A percentile compares a stretch with the other conserved stretches of the same genome.
Conservation (phyloP, 2,113 vertebrate genomes). For the Anolis sagrei region DNA sequence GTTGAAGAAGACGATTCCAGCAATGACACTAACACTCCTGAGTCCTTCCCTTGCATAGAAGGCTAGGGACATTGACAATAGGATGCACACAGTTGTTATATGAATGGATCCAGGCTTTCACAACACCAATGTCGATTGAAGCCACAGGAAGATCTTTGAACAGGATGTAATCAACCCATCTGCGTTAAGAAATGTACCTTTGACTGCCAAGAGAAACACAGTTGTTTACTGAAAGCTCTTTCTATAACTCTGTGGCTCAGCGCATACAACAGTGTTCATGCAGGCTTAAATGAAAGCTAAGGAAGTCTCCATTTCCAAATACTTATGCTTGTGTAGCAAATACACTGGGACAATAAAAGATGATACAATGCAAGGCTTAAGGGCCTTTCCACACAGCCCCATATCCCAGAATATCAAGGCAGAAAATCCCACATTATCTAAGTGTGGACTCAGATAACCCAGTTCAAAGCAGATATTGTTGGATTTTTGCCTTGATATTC, state of each 20-base stretch:
- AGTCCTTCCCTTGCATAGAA: slow-evolving; percentile 24
- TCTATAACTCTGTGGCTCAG: slow-evolving; percentile 64
- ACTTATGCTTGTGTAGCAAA: not conserved
- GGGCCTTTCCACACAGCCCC: no score
- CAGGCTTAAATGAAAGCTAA: slow-evolving; percentile 55
- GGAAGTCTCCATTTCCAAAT: not conserved
- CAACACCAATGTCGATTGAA: slow-evolving; percentile 65
- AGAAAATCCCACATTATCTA: no score
- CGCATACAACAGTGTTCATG: slow-evolving; percentile 7
- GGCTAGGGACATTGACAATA: slow-evolving; percentile 13
- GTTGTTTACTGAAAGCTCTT: slow-evolving; percentile 66
- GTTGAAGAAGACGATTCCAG: slow-evolving; percentile 20
- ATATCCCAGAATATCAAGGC: no score
- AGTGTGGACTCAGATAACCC: no score
- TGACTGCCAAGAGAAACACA: slow-evolving; percentile 74
- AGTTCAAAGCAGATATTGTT: no score
- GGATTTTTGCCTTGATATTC: no score
- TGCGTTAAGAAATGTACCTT: slow-evolving; percentile 69
- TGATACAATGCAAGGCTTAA: not conserved
- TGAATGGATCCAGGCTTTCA: slow-evolving; percentile 35
- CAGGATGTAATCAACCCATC: slow-evolving; percentile 77
- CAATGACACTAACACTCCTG: slow-evolving; percentile 19
- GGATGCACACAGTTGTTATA: slow-evolving; percentile 62
- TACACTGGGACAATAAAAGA: not conserved
- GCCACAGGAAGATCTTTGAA: slow-evolving; percentile 64